Evolutionary conservation across 2,888 invertebrate species (phyloP), one percentile per base, ranked within the genome.

Genomic region (Lasioglossum zephyrum): DNA sequence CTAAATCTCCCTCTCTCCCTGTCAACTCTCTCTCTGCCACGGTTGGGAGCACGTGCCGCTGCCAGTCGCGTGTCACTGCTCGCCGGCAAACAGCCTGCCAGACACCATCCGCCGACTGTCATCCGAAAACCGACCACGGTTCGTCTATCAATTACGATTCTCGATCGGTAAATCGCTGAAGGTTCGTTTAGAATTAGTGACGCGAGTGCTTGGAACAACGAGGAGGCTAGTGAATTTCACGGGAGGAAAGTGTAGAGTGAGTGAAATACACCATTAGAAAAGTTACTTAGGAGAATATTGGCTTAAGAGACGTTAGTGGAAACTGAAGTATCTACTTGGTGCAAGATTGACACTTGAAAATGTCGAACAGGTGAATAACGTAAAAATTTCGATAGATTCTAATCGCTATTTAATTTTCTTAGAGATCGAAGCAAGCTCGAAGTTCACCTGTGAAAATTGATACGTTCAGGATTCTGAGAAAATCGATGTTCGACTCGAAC

Each of bases 11-110:
- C 60, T 60, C 60, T 26, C 60, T 31, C 13, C 26, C 26, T 31
- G 5, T 31, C 66, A 53, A 18, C 31, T n/a, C 53, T n/a, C 9
- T 31, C 66, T 66, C 66, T 36, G 18, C 66, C 36, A 22, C 66
- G 18, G 66, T 36, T 75, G 53, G 73, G 53, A 88, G 78, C 88
- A 87, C 85, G 89, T 88, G 87, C 22, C 49, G 36, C 66, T 53
- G 77, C 22, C 84, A 89, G 89, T 89, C 89, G 87, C 89, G 89
- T 89, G 89, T 81, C 82, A 80, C 82, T 66, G 70, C 69, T 82
- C 77, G 39, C 83, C 73, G 84, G 77, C 13, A 47, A 66, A 79
- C 63, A 53, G n/a, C 60, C 66, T 31, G 8, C 16, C 3, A 36
- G 31, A 16, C 36, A 16, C 36, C 36, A 16, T 66, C 66, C 66